Conservation (phyloP, 2,888 invertebrate species). For the Drosophila limbata region DNA sequence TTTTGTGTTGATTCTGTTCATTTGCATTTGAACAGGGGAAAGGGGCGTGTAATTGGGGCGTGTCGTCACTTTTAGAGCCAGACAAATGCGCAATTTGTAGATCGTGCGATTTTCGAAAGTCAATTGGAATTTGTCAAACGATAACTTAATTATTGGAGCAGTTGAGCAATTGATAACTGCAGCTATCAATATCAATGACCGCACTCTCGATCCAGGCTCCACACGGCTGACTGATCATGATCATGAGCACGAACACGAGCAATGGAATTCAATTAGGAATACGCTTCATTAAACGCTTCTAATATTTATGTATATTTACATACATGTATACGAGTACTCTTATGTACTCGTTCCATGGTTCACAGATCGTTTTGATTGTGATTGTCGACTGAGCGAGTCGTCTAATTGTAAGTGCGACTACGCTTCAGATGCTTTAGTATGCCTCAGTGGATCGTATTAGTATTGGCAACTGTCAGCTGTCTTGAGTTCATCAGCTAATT, state of each 20-base stretch:
- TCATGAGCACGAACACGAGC: slow-evolving; percentile 2
- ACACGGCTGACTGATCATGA: slow-evolving; percentile 31
- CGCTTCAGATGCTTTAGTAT: slow-evolving; percentile 17
- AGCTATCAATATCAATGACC: slow-evolving; percentile 37
- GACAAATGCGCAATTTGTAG: slow-evolving; percentile 38
- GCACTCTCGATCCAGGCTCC: slow-evolving; percentile 25
- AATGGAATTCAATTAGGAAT: slow-evolving; percentile 49
- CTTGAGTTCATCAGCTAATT: slow-evolving; percentile 8
- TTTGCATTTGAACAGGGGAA: not conserved
- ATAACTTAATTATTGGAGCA: slow-evolving; percentile 42
- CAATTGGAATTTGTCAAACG: slow-evolving; percentile 30
- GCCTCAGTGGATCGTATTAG: slow-evolving; percentile 23
- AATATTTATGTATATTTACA: slow-evolving; percentile 27
- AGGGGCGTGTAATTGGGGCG: slow-evolving; percentile 7
- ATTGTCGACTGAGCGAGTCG: slow-evolving; percentile 17
- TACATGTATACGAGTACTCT: not conserved
- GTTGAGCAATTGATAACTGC: slow-evolving; percentile 22
- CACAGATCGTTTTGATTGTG: slow-evolving; percentile 45
- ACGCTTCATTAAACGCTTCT: slow-evolving; percentile 50
- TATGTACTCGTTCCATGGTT: slow-evolving; percentile 29
- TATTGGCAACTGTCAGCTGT: not conserved
- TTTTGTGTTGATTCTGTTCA: slow-evolving; percentile 26
- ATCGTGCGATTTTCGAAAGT: slow-evolving; percentile 21
- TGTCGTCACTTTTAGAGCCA: slow-evolving; percentile 13
- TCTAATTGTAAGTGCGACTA: slow-evolving; percentile 10